Conservation (phyloP, 2,113 vertebrate genomes). For the Cynocephalus volans region DNA sequence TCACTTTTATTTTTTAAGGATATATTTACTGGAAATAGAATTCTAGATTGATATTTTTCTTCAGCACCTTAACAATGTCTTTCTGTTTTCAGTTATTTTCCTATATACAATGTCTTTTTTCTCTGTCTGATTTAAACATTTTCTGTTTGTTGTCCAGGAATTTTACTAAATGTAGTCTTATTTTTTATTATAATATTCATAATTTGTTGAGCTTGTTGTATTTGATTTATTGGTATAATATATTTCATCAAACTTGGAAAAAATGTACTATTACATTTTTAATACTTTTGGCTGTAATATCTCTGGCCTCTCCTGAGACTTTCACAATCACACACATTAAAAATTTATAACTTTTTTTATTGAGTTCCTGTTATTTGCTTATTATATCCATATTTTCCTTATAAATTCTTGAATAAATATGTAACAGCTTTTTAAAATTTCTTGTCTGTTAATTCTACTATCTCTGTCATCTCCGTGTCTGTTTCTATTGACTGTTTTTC, state of each 20-base stretch:
- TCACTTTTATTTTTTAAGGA: neutral
- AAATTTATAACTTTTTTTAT: neutral
- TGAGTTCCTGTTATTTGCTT: neutral
- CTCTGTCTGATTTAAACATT: neutral
- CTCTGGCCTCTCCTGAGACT: neutral
- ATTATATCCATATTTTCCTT: neutral
- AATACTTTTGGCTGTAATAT: neutral
- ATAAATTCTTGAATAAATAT: neutral
- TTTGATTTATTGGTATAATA: neutral
- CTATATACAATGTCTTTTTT: neutral
- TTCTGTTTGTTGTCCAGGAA: neutral
- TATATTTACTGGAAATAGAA: constrained; percentile 9
- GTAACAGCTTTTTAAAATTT: neutral
- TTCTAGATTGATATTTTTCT: neutral
- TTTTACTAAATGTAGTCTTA: neutral
- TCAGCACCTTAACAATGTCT: neutral
- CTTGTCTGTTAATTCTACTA: neutral
- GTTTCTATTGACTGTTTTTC: neutral
- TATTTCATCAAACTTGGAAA: neutral
- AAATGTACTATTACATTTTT: neutral
- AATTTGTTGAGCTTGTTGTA: neutral
- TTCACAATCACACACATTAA: neutral
- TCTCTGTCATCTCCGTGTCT: neutral
- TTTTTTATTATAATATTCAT: neutral
- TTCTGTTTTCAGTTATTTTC: neutral